Conservation (phyloP, 2,113 vertebrate species). For the Bucco capensis region DNA sequence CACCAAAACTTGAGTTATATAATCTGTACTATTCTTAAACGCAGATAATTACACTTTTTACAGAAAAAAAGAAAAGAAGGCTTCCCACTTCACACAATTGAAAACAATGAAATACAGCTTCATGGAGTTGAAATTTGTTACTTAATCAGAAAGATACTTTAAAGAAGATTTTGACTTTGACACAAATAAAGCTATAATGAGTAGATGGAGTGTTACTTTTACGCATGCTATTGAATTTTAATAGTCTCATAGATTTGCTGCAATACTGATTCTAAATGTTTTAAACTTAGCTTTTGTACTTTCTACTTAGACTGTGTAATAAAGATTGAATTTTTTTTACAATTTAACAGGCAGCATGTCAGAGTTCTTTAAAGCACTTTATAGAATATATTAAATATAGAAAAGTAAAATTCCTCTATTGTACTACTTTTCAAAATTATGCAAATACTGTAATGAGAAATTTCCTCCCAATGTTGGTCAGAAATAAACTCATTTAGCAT, state of each 20-base stretch:
- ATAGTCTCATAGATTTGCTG: not conserved
- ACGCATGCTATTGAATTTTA: not conserved
- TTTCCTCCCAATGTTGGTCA: not conserved
- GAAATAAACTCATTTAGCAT: not conserved
- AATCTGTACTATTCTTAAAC: not conserved
- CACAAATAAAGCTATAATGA: slow-evolving; percentile 14
- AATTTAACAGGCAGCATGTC: not conserved
- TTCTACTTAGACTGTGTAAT: not conserved
- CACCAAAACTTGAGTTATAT: not conserved
- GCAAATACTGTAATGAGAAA: not conserved
- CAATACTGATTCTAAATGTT: not conserved
- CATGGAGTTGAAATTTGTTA: not conserved
- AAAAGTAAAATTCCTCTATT: not conserved
- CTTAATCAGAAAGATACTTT: slow-evolving; percentile 40
- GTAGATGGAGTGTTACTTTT: not conserved
- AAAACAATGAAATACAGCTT: not conserved
- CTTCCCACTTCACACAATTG: not conserved
- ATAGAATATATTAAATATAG: not conserved
- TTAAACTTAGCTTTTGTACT: not conserved
- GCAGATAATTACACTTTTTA: not conserved
- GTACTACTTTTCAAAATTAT: not conserved
- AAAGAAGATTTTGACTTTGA: slow-evolving; percentile 48
- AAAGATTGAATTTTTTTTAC: not conserved
- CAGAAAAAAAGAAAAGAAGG: not conserved
- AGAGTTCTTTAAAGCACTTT: not conserved